phyloP scores from a whole-genome alignment of 2,113 vertebrate genomes.

The Puffinus mauretanicus region DNA sequence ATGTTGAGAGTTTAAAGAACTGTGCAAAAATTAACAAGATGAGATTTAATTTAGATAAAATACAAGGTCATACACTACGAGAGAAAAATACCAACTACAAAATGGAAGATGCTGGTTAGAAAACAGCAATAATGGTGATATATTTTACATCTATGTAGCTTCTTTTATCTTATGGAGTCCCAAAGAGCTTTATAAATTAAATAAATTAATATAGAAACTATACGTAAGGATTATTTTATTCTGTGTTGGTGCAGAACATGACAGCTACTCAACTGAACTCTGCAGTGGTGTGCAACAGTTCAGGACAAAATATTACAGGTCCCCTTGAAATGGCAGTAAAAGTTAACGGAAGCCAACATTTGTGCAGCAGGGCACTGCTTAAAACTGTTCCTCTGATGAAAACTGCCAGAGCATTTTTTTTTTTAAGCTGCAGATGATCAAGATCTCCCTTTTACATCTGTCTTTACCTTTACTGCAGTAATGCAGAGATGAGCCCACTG shows the following conservation, averaged over 20 bases:
- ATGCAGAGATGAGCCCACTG: constrained; percentile 9
- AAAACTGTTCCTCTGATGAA: constrained; percentile 19
- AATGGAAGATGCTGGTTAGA: constrained; percentile 55
- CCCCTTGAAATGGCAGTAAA: constrained; percentile 67
- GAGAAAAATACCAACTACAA: constrained; percentile 49
- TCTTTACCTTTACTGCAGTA: constrained; percentile 23
- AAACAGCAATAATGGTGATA: constrained; percentile 55
- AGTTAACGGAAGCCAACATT: constrained; percentile 39
- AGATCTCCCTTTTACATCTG: background rate
- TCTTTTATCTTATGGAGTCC: constrained; percentile 35
- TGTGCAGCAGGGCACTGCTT: constrained; percentile 35
- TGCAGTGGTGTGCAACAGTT: constrained; percentile 41
- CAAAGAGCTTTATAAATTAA: constrained; percentile 50
- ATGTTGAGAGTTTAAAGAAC: constrained; percentile 71
- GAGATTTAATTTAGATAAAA: constrained; percentile 76
- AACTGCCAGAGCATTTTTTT: constrained; percentile 1
- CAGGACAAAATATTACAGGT: constrained; percentile 52
- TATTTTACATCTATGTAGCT: constrained; percentile 56
- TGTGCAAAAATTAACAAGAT: constrained; percentile 71
- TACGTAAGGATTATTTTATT: constrained; percentile 28
- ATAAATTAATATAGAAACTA: constrained; percentile 56
- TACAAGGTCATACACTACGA: constrained; percentile 65
- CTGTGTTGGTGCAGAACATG: constrained; percentile 37
- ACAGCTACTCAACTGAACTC: constrained; percentile 41
- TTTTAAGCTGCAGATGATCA: constrained; percentile 9